Conservation (phyloP, 2,888 invertebrate genomes). For the Watsonalla cultraria region DNA sequence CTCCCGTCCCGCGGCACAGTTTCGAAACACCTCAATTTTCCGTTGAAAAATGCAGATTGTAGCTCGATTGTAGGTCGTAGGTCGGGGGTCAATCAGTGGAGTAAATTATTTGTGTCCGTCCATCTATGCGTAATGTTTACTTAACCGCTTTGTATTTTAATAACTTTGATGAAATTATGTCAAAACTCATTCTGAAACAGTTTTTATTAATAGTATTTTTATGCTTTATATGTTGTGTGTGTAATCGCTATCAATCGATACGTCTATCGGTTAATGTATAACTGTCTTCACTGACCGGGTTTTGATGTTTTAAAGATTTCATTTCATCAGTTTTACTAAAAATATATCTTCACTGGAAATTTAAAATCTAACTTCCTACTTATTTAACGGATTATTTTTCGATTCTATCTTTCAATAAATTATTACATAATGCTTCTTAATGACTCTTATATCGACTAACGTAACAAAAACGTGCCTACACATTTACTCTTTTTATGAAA, state of each 20-base stretch:
- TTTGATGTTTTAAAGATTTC: too few species aligned
- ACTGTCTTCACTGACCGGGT: neutral
- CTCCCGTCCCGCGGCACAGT: slow-evolving; percentile 69
- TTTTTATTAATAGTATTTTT: neutral
- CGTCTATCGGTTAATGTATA: neutral
- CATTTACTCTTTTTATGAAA: too few species aligned
- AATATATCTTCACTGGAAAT: too few species aligned
- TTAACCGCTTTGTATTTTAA: neutral
- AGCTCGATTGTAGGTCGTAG: slow-evolving; percentile 45
- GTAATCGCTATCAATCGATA: neutral
- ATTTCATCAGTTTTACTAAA: too few species aligned
- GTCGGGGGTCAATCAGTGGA: slow-evolving; percentile 30
- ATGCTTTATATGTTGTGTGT: neutral
- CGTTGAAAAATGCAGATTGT: slow-evolving; percentile 55
- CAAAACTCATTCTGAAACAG: neutral
- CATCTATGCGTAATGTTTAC: neutral
- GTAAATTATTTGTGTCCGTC: slow-evolving; percentile 3
- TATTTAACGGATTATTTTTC: too few species aligned
- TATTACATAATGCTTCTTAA: too few species aligned
- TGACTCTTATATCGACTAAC: too few species aligned
- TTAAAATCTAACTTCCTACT: too few species aligned
- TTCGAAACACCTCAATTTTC: slow-evolving; percentile 52
- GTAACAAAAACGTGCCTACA: too few species aligned
- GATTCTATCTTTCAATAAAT: too few species aligned
- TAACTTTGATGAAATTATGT: neutral